Base-by-base conservation (phyloP, 2,797 vertebrate genomes). In the Hydrophis major region DNA sequence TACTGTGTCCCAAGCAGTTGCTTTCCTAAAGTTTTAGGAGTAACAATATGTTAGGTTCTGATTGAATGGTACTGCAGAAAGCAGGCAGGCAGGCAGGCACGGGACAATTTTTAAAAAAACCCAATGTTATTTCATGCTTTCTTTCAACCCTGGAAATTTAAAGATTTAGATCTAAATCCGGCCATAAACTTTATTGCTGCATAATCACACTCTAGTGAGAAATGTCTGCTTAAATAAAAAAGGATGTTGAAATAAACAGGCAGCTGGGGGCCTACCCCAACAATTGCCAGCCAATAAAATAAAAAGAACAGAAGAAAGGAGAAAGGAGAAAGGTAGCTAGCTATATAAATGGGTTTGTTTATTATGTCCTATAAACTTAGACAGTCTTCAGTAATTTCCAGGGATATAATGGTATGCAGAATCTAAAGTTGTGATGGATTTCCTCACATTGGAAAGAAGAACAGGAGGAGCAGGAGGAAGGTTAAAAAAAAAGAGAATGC, bases 171-270 rank as follows among this genome's bases (percentile, higher is more conserved):
- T 97, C 97, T 97, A 98, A 98, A 98, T 98, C 97, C 97, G 98
- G 97, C 96, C 98, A 98, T 98, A 98, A 98, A 98, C 96, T 98
- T 98, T 98, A 98, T 98, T 98, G 97, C 98, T 98, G 97, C 96
- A 97, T 97, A 97, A 97, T 98, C 97, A 97, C 98, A 98, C 96
- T 97, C 96, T 96, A 96, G 97, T 98, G 98, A 97, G 97, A 98
- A 98, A 93, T 96, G 97, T 96, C 96, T 96, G 96, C 97, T 95
- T 94, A 98, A 97, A 97, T 97, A 97, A 98, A 97, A 97, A 97
- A 97, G 97, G 95, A 96, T 95, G 87, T 56, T 92, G 97, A 97
- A 96, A 97, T 97, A 96, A 98, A 97, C 96, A 97, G 92, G 96
- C 97, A 97, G 97, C 97, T 98, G 97, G 97, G 37, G 98, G 97